Evolutionary conservation across 2,113 vertebrate genomes (phyloP), one percentile per base, ranked within the genome.

Genomic region (Mirza zaza): DNA sequence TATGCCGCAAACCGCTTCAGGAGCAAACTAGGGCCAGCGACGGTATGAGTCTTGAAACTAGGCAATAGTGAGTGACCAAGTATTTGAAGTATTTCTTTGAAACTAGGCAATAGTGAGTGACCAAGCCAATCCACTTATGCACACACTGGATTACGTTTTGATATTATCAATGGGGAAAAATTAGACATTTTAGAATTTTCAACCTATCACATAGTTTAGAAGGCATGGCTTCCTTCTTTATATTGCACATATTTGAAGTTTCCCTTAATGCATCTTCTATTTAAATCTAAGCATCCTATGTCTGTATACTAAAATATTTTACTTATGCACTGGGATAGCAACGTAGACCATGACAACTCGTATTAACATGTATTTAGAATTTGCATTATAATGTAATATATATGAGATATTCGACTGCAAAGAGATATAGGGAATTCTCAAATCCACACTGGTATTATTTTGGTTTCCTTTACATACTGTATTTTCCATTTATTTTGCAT

Each of bases 401-500:
- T 36, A 91, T 65, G 63, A 91, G 27, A 67, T 61, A 76, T 76
- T 68, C 77, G 45, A 15, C 5, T 9, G 20, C 25, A 42, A 96
- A 85, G 12, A 90, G 20, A 75, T 88, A 55, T 8, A 70, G 68
- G 11, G 68, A 42, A 83, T 71, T 92, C 20, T 59, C 13, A 27
- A 96, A 3, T 88, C 14, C 17, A 79, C 12, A 75, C 86, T 70
- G n/a, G 12, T 84, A 13, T 32, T 57, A 73, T 45, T 61, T 65
- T 73, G 32, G n/a, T 94, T 90, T 73, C 45, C 4, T 83, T 80
- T 86, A 59, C 75, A 29, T 88, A 5, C 29, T 8, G 45, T 81
- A 81, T 91, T 85, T 84, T 87, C 45, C 50, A 67, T 92, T 86
- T 70, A 52, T 39, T 52, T 91, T 93, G n/a, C 17, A 83, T 81